These are phyloP conservation scores for Drosophila fuyamai DNA, from an alignment of 1,140 invertebrate genomes.

Conservation along the genomic window DNA sequence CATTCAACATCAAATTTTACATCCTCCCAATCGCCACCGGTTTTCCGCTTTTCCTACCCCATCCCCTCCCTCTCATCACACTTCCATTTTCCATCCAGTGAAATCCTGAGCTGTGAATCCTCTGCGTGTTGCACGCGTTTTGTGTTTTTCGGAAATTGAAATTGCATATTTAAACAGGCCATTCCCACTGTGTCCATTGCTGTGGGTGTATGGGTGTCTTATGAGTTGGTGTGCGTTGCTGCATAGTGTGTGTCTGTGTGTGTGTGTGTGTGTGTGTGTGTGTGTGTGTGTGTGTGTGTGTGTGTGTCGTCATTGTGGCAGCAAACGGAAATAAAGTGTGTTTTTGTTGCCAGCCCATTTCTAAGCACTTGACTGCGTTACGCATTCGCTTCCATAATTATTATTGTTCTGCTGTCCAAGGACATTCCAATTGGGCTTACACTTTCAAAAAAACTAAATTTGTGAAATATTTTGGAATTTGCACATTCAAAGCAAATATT, in stretches of 20 bases:
- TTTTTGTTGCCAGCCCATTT: slow-evolving; percentile 53
- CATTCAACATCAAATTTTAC: slow-evolving; percentile 62
- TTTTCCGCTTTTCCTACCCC: slow-evolving; percentile 8
- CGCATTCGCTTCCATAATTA: slow-evolving; percentile 49
- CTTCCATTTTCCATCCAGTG: slow-evolving; percentile 10
- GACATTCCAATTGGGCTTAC: slow-evolving; percentile 24
- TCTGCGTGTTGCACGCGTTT: slow-evolving; percentile 70
- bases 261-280: slow-evolving; percentile 13
- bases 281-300: neutral
- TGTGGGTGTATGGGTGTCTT: slow-evolving; percentile 6
- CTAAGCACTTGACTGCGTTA: slow-evolving; percentile 46
- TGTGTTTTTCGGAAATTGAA: slow-evolving; percentile 82
- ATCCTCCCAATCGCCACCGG: slow-evolving; percentile 32
- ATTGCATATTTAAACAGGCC: slow-evolving; percentile 82
- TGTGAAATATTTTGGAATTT: no score
- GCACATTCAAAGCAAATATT: no score
- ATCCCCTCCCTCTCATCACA: neutral
- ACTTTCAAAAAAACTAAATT: neutral
- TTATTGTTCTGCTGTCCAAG: slow-evolving; percentile 33
- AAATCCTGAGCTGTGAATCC: slow-evolving; percentile 39
- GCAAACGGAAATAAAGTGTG: slow-evolving; percentile 63
- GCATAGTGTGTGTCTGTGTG: neutral
- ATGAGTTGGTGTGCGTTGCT: neutral
- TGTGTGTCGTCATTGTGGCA: slow-evolving; percentile 36
- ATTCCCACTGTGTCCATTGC: slow-evolving; percentile 38